A percentile compares a stretch with the other conserved stretches of the same genome.
These are phyloP conservation scores for Rhabdophis nuchalis DNA, from an alignment of 2,797 vertebrate species.

Conservation along the genomic window DNA sequence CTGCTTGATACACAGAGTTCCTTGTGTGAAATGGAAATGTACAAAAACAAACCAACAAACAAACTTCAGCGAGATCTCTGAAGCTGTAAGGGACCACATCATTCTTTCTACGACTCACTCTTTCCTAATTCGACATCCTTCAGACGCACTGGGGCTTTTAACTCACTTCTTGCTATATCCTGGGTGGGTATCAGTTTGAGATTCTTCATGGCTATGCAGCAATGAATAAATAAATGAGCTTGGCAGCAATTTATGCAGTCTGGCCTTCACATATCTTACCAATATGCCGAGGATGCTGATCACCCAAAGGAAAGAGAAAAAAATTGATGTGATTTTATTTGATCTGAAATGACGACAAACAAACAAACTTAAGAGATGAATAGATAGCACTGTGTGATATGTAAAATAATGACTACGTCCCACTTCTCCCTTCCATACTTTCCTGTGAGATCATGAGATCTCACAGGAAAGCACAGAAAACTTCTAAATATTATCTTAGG, in stretches of 20 bases:
- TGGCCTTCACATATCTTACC: neutral
- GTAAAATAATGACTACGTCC: neutral
- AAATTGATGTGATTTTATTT: neutral
- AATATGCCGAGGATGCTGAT: no score
- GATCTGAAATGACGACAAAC: neutral
- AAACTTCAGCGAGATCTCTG: neutral
- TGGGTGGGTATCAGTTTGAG: constrained; percentile 7
- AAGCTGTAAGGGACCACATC: neutral
- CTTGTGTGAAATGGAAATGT: neutral
- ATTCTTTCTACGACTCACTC: neutral
- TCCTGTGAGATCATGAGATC: no score
- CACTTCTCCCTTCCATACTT: neutral
- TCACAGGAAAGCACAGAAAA: neutral
- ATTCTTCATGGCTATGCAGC: constrained; percentile 4
- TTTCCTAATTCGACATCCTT: neutral
- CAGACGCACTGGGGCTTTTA: neutral
- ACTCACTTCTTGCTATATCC: neutral
- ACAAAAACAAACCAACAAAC: constrained; percentile 10
- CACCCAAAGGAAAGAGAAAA: neutral
- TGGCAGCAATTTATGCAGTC: neutral
- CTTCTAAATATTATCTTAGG: neutral
- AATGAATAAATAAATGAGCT: neutral
- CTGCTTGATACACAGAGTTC: constrained; percentile 4
- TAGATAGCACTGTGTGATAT: neutral
- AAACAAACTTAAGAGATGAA: neutral